phyloP scores from a whole-genome alignment of 2,888 invertebrate genomes.

The Ischnus inquisitorius region DNA sequence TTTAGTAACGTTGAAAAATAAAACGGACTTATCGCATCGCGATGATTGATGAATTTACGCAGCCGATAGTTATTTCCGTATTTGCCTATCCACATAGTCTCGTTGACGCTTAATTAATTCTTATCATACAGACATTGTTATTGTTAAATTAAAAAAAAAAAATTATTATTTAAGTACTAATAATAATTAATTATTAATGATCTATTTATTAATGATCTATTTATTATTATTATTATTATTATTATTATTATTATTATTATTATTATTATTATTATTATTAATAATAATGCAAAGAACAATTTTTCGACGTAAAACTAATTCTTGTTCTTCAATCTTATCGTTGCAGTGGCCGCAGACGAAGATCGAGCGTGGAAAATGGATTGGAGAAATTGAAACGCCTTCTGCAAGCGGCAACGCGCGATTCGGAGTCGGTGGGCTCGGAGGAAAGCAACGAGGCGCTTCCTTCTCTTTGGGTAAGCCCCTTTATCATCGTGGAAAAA shows the following conservation, averaged over 20 bases:
- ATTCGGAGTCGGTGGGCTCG: conserved; percentile 70
- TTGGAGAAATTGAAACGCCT: conserved; percentile 73
- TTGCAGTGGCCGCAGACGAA: conserved; percentile 82
- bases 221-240: neutral
- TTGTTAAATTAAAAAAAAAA: neutral
- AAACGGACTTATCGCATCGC: conserved; percentile 12
- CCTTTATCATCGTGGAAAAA: conserved; percentile 10
- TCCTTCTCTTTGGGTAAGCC: conserved; percentile 69
- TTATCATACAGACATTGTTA: too few relatives aligned
- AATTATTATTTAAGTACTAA: neutral
- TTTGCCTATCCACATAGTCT: neutral
- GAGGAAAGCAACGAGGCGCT: conserved; percentile 68
- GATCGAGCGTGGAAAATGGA: conserved; percentile 75
- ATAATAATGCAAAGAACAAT: neutral
- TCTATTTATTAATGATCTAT: too few relatives aligned
- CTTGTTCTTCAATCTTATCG: conserved; percentile 32
- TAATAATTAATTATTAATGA: neutral
- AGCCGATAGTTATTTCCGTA: conserved; percentile 12
- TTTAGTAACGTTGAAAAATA: neutral
- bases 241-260: neutral
- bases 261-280: neutral
- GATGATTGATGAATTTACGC: conserved; percentile 37
- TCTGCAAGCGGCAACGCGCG: conserved; percentile 69
- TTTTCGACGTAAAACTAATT: neutral
- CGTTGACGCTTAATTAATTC: neutral